Evolutionary conservation across 2,113 vertebrate species (phyloP).

Genomic region (Garra rufa): DNA sequence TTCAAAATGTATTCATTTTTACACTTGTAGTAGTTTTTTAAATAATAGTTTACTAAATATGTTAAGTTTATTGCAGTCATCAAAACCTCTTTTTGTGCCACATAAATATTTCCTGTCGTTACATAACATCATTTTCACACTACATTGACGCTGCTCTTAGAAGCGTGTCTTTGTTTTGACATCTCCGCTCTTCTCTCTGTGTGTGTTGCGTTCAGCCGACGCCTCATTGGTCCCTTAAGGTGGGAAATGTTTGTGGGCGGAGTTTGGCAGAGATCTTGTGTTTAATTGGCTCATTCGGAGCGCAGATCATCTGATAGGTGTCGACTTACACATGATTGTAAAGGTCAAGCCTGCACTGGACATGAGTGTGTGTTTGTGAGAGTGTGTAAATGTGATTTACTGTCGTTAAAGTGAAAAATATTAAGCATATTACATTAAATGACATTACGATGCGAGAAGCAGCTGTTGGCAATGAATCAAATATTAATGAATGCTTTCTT

Average conservation of each 20-base stretch:
- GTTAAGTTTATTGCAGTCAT: too few species aligned
- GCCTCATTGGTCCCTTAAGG: neutral
- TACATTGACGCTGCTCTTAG: neutral
- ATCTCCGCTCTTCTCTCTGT: neutral
- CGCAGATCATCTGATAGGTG: neutral
- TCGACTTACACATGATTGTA: neutral
- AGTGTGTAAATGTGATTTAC: neutral
- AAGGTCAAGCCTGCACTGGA: neutral
- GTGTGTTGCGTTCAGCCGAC: neutral
- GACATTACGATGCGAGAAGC: neutral
- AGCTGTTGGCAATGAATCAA: neutral
- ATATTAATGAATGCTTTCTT: neutral
- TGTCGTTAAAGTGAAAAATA: neutral
- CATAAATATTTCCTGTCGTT: neutral
- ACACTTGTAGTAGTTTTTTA: too few species aligned
- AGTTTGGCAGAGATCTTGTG: neutral
- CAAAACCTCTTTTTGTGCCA: too few species aligned
- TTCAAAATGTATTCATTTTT: too few species aligned
- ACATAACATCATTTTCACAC: neutral
- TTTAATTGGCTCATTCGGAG: neutral
- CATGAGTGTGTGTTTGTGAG: neutral
- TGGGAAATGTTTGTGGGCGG: neutral
- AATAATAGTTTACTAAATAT: too few species aligned
- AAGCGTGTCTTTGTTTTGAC: neutral
- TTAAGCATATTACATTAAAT: too few species aligned